Evolutionary conservation across 2,888 invertebrate species (phyloP).

Genomic region (Seira sanloemensis): DNA sequence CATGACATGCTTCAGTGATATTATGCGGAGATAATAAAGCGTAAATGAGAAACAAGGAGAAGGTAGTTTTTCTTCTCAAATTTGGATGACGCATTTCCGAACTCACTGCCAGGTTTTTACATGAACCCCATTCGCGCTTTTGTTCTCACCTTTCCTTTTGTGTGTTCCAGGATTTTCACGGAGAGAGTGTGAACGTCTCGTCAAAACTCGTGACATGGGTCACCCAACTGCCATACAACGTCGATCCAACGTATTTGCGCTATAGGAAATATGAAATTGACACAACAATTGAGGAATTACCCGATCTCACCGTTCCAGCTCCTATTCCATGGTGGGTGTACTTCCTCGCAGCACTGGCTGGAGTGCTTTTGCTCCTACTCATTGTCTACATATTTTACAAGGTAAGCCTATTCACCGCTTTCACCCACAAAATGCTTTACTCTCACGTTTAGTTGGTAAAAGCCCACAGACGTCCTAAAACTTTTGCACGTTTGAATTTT

Average conservation of each 20-base stretch:
- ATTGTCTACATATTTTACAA: constrained; percentile 88
- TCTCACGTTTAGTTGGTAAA: too few relatives aligned
- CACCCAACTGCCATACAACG: constrained; percentile 84
- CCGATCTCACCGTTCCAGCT: constrained; percentile 79
- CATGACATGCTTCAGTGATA: not conserved
- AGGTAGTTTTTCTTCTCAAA: not conserved
- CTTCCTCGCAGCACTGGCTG: constrained; percentile 88
- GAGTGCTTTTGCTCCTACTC: constrained; percentile 86
- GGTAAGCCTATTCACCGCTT: constrained; percentile 73
- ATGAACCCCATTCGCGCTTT: not conserved
- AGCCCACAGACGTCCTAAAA: too few relatives aligned
- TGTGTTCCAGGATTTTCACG: constrained; percentile 57
- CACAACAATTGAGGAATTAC: constrained; percentile 78
- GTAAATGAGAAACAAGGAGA: not conserved
- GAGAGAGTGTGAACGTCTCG: constrained; percentile 81
- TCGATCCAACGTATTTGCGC: constrained; percentile 80
- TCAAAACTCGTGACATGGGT: constrained; percentile 86
- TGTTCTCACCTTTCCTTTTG: constrained; percentile 2
- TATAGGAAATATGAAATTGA: constrained; percentile 84
- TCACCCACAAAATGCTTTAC: not conserved
- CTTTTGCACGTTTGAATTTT: too few relatives aligned
- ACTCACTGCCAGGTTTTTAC: too few relatives aligned
- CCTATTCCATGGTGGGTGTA: constrained; percentile 87
- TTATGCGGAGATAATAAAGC: not conserved
- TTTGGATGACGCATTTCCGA: not conserved